Evolutionary conservation across 2,797 vertebrate species (phyloP), one percentile per base, ranked within the genome.

Genomic region (Pelodytes ibericus): DNA sequence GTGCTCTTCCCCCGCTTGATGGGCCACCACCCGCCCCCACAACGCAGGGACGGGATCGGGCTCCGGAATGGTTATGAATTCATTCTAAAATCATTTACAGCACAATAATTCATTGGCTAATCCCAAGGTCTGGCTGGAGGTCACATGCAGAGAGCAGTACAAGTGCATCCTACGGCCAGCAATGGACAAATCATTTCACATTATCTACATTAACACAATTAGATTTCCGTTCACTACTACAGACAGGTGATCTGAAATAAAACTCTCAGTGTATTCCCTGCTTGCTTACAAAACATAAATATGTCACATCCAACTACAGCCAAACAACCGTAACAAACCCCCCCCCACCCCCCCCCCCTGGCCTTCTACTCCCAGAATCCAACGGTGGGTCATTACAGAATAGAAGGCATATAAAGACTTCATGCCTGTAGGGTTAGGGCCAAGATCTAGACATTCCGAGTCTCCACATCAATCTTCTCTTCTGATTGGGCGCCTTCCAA

Each of bases 391-490:
- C 60, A 13, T 18, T 41, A 60, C 53, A 41, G 33, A 16, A 41
- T 25, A 30, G 39, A 63, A 22, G 27, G 51, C n/a, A 59, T 26
- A 59, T 7, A 47, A 58, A 26, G 74, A 29, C 41, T 39, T 61
- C 36, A 47, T 29, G 4, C n/a, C 31, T 2, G 4, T 25, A 22
- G 60, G 16, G 2, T 18, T 49, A 70, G 72, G 24, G 72, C 75
- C 81, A 77, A 64, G 8, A 44, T 44, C 88, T 94, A 98, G 83
- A 96, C 87, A 9, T 93, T 92, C 73, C 95, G 94, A 9, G 95
- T 99, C 91, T 98, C 97, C 89, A 97, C 90, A 88, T 99, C 95
- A 59, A 98, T 96, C 89, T 99, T 99, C 89, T 98, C 96, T 88
- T 98, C 97, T 1, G 94, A 88, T 79, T 96, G 94, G 7, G 92